A percentile compares a stretch with the other conserved stretches of the same genome.
These are phyloP conservation scores for Polyergus mexicanus DNA, from an alignment of 1,140 invertebrate genomes.

Conservation along the genomic window DNA sequence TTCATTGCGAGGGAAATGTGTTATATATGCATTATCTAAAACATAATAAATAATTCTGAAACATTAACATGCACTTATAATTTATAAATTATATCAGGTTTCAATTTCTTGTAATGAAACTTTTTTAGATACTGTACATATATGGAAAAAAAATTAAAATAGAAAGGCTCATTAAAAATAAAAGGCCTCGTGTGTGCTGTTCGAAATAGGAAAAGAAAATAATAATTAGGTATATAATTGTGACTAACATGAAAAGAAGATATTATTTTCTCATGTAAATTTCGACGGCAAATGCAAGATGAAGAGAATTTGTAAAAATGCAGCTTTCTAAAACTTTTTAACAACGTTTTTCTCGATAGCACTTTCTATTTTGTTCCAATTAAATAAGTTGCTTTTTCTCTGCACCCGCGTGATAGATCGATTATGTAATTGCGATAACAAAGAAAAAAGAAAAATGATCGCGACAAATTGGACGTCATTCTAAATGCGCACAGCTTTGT, in stretches of 20 bases:
- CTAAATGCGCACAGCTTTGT: neutral
- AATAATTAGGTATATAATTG: too few relatives aligned
- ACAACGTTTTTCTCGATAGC: constrained; percentile 66
- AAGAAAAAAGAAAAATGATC: constrained; percentile 41
- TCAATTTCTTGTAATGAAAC: neutral
- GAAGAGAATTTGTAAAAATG: neutral
- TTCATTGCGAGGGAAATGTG: neutral
- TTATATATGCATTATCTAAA: neutral
- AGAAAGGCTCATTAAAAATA: too few relatives aligned
- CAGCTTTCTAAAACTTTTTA: constrained; percentile 36
- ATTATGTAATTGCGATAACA: constrained; percentile 73
- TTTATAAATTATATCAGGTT: neutral
- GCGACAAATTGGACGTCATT: neutral
- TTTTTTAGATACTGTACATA: too few relatives aligned
- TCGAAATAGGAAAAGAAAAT: too few relatives aligned
- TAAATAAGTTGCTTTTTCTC: constrained; percentile 71
- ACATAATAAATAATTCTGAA: too few relatives aligned
- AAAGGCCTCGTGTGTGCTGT: too few relatives aligned
- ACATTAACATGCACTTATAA: too few relatives aligned
- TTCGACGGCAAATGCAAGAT: neutral
- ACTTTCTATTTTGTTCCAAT: constrained; percentile 49
- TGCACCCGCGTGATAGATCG: constrained; percentile 63
- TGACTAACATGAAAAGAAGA: too few relatives aligned
- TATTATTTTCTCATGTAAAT: neutral
- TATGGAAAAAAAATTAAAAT: too few relatives aligned